Conservation (phyloP, 1,140 invertebrate species). For the Trinorchestia longiramus region DNA sequence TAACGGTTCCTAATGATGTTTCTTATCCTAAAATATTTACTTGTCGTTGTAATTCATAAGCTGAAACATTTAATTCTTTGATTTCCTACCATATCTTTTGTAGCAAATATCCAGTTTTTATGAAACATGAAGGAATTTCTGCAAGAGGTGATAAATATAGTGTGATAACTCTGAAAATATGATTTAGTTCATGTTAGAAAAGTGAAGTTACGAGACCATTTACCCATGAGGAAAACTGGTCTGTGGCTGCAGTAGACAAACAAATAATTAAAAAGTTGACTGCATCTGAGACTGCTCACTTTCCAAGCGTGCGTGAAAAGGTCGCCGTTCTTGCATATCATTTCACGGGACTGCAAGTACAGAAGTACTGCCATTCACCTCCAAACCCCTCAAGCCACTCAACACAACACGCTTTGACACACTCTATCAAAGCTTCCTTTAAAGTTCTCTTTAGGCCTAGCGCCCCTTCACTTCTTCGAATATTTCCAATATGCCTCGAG, state of each 20-base stretch:
- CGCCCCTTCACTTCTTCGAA: conserved; percentile 30
- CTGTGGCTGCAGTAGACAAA: not conserved
- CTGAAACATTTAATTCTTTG: not conserved
- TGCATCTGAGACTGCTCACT: not conserved
- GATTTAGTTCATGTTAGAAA: not conserved
- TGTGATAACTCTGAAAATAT: not conserved
- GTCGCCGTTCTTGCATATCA: not conserved
- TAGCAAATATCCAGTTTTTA: too few relatives aligned
- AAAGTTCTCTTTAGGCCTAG: conserved; percentile 47
- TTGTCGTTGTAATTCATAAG: not conserved
- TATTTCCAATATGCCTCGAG: conserved; percentile 50
- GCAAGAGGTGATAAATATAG: not conserved
- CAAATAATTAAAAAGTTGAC: not conserved
- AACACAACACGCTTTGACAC: conserved; percentile 6
- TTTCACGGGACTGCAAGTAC: not conserved
- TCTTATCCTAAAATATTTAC: not conserved
- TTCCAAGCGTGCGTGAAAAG: not conserved
- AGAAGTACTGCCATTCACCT: not conserved
- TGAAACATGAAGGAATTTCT: too few relatives aligned
- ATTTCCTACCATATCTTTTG: too few relatives aligned
- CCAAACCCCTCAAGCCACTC: not conserved
- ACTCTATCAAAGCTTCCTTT: conserved; percentile 23
- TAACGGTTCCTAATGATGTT: not conserved
- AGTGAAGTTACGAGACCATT: not conserved
- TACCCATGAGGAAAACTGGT: not conserved